Evolutionary conservation across 2,888 invertebrate species (phyloP), one percentile per base, ranked within the genome.

Genomic region (Acleris laterana): DNA sequence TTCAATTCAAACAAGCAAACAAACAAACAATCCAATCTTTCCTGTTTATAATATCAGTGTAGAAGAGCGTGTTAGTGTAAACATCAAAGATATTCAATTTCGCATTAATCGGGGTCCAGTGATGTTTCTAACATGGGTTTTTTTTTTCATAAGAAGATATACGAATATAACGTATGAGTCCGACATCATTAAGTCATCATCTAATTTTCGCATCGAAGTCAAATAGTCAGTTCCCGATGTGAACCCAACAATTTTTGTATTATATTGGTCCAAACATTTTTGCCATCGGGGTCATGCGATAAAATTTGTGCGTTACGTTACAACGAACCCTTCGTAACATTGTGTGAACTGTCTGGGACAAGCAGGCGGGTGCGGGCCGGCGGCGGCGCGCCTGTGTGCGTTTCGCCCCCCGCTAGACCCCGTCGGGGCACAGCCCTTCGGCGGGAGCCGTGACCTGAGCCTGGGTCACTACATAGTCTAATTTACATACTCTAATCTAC

Each of bases 401-500:
- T 70, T 70, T 70, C 72, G 72, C 74, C 70, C 63, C 58, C 59
- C 71, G 70, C 62, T 60, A 56, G 57, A 55, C 63, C 64, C 70
- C 55, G 42, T 5, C 55, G 53, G 62, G 25, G 55, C 68, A 42
- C 71, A 68, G 71, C 73, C 76, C 71, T 71, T 57, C 66, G 71
- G 55, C 68, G 68, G 65, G 70, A 53, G 53, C 72, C 71, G 56
- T 71, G 71, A 66, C 66, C 66, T 53, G 62, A 44, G 22, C 32
- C 61, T 55, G 75, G 73, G 68, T 74, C 79, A 76, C 78, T 83
- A 83, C 78, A 83, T 75, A 71, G 70, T 74, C 66, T 81, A 80
- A 82, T 83, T 81, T n/a, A n/a, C n/a, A n/a, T n/a, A n/a, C n/a
- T n/a, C n/a, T 75, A 71, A 70, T 74, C 66, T 81, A 80, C 82